phyloP scores from a whole-genome alignment of 2,113 vertebrate genomes.

The Argyrosomus japonicus region DNA sequence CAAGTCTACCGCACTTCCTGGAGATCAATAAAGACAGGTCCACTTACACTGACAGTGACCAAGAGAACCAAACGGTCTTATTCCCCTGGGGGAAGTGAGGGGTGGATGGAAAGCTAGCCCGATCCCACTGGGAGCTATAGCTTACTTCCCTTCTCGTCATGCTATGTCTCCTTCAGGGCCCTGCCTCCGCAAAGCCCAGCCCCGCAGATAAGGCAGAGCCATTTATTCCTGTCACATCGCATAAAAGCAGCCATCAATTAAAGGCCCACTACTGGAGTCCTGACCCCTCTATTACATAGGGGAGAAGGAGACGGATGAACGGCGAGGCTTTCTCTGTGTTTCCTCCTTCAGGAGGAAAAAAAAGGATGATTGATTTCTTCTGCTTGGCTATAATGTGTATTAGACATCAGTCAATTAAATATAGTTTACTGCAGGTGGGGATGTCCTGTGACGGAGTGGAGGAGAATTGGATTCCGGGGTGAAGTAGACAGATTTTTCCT shows the following conservation, averaged over 20 bases:
- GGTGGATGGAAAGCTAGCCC: constrained; percentile 28
- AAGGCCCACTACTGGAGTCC: constrained; percentile 61
- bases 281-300: constrained; percentile 77
- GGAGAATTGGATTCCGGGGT: constrained; percentile 30
- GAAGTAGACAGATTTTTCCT: constrained; percentile 19
- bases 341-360: constrained; percentile 55
- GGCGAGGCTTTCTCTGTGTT: constrained; percentile 59
- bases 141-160: constrained; percentile 67
- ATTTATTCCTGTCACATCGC: constrained; percentile 79
- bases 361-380: constrained; percentile 72
- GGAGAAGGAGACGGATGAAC: constrained; percentile 67
- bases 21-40: constrained; percentile 65
- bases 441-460: constrained; percentile 36
- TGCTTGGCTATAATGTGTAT: constrained; percentile 56
- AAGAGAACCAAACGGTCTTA: constrained; percentile 35
- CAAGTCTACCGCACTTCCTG: constrained; percentile 48
- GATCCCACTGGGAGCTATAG: constrained; percentile 67
- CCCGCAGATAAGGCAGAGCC: constrained; percentile 62
- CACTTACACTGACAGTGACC: constrained; percentile 62
- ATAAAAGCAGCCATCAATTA: constrained; percentile 83
- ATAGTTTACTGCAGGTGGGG: constrained; percentile 55
- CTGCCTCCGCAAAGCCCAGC: constrained; percentile 32
- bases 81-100: constrained; percentile 45
- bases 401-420: constrained; percentile 76
- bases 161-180: constrained; percentile 58